These are phyloP conservation scores for Pollenia angustigena DNA, from an alignment of 2,888 invertebrate species.

Conservation along the genomic window DNA sequence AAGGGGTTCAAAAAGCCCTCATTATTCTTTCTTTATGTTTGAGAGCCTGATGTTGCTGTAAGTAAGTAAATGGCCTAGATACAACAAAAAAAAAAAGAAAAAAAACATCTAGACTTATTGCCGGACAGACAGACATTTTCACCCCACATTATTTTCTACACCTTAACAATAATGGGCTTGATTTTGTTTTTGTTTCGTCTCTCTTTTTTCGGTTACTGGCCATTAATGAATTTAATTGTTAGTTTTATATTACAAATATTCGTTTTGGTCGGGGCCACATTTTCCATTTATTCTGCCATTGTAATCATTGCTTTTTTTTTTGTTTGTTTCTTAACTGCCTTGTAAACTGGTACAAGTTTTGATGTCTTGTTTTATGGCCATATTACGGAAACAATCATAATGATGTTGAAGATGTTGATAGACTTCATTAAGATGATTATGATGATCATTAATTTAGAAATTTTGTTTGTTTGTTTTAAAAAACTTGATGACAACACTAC, in stretches of 20 bases:
- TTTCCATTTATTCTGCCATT: slow-evolving; percentile 25
- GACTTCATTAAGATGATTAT: slow-evolving; percentile 25
- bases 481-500: neutral
- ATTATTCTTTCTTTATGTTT: slow-evolving; percentile 28
- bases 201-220: slow-evolving; percentile 31
- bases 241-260: slow-evolving; percentile 58
- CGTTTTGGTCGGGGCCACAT: slow-evolving; percentile 24
- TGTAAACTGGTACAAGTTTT: slow-evolving; percentile 67
- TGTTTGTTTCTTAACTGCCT: slow-evolving; percentile 43
- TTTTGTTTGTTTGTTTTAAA: neutral
- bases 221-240: slow-evolving; percentile 70
- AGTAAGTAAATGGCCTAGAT: slow-evolving; percentile 63
- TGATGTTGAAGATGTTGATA: slow-evolving; percentile 5
- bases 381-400: slow-evolving; percentile 29
- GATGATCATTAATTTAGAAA: slow-evolving; percentile 40
- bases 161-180: slow-evolving; percentile 33
- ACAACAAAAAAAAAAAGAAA: neutral
- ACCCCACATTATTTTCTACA: slow-evolving; percentile 41
- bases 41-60: neutral
- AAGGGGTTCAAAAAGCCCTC: slow-evolving; percentile 39
- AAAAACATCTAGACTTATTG: neutral
- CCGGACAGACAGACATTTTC: neutral
- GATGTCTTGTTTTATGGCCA: slow-evolving; percentile 65
- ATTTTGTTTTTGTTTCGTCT: neutral
- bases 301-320: neutral